Base-by-base conservation (phyloP, 2,888 invertebrate genomes). In the Synanthedon andrenaeformis region DNA sequence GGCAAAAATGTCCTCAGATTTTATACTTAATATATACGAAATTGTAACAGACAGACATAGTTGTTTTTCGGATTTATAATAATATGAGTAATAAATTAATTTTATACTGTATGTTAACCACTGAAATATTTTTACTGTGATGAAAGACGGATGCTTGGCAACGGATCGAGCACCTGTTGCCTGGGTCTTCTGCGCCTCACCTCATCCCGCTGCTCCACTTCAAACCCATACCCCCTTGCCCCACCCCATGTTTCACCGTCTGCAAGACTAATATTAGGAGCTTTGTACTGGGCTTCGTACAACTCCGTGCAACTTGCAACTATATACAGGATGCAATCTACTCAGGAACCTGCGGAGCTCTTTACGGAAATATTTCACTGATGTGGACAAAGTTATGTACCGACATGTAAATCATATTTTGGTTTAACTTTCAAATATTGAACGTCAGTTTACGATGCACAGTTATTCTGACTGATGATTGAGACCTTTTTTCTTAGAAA, bases 151-250 rank as follows among this genome's bases (percentile, higher is more conserved):
- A 56, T 58, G 63, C 65, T 58, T 65, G 62, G 71, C 61, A 66
- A 66, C 65, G 66, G 63, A 65, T 60, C 53, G 54, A 63, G 69
- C 69, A 77, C 75, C 76, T 76, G 77, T 75, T 77, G 76, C 72
- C 70, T 60, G 54, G 63, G 59, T 14, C 50, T 49, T 56, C 54
- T 51, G 51, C 53, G 41, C 49, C 35, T 49, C 51, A 53, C 19
- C 54, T 42, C 51, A 49, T 52, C 52, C 54, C 51, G 54, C 52
- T 51, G 19, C 35, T 6, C 35, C 10, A 10, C 8, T 35, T 35
- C 35, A 10, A 35, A 8, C 35, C 49, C 45, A 52, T 42, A 0
- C 41, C 55, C 17, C 48, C 51, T 61, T 49, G 35, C 51, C 35
- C 12, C 41, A 42, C 41, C 35, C 19, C 42, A 35, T 52, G 42